These are phyloP conservation scores for Naso thynnoides DNA, from an alignment of 2,797 vertebrate species.

Conservation along the genomic window DNA sequence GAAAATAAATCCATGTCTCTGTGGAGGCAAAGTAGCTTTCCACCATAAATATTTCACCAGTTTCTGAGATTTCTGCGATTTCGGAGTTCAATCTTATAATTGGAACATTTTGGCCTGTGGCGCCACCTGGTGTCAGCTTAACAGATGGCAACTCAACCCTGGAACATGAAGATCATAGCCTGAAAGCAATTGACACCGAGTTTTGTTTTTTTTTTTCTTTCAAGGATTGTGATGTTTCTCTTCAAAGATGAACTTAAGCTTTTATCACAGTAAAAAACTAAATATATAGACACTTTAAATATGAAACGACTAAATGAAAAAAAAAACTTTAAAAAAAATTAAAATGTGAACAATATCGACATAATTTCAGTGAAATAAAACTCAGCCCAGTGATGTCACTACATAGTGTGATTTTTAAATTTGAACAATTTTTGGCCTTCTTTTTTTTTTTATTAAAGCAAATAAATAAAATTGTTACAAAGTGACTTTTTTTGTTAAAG, in stretches of 20 bases:
- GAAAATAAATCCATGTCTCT: neutral
- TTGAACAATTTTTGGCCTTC: too few species aligned
- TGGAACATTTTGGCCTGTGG: too few species aligned
- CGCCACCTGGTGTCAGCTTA: neutral
- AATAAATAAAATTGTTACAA: neutral
- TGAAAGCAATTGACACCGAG: too few species aligned
- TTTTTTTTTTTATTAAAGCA: too few species aligned
- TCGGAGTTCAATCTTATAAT: neutral
- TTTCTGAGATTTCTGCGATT: neutral
- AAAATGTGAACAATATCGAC: neutral
- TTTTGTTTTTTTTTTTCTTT: too few species aligned
- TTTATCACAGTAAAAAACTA: neutral
- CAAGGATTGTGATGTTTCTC: neutral
- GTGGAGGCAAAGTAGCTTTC: neutral
- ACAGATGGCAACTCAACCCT: neutral
- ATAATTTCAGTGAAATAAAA: neutral
- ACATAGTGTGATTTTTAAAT: too few species aligned
- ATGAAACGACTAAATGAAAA: neutral
- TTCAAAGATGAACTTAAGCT: neutral
- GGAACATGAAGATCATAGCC: too few species aligned
- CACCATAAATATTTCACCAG: neutral
- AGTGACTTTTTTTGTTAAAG: neutral
- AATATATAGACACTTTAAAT: neutral
- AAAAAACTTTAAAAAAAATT: neutral
- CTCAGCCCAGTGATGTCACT: too few species aligned